Evolutionary conservation across 2,797 vertebrate species (phyloP).

Genomic region (Platyrinchus mystaceus): DNA sequence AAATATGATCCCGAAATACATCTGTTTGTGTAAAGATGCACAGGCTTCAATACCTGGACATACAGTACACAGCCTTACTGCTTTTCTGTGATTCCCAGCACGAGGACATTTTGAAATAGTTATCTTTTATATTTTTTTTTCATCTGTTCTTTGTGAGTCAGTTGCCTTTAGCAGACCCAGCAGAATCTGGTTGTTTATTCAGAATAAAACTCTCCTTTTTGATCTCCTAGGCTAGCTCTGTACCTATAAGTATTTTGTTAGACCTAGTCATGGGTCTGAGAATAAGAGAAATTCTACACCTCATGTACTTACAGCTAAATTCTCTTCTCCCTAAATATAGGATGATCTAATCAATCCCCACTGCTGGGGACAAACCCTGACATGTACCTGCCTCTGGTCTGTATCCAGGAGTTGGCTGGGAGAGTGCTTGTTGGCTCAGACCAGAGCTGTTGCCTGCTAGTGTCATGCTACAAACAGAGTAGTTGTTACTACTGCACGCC

Average conservation of each 20-base stretch:
- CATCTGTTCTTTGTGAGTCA: conserved; percentile 27
- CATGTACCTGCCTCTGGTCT: background rate
- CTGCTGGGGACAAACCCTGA: background rate
- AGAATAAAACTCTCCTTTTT: conserved; percentile 54
- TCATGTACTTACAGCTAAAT: background rate
- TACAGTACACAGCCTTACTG: conserved; percentile 47
- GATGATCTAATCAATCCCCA: background rate
- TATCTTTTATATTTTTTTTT: background rate
- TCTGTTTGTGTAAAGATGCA: conserved; percentile 55
- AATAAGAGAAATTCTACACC: background rate
- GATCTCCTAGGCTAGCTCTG: background rate
- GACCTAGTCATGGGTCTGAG: background rate
- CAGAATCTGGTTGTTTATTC: conserved; percentile 58
- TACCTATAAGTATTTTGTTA: background rate
- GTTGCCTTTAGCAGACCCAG: background rate
- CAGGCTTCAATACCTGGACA: conserved; percentile 14
- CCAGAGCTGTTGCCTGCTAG: background rate
- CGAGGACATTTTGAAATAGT: background rate
- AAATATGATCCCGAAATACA: background rate
- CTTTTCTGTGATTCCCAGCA: conserved; percentile 49
- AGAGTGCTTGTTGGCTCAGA: background rate
- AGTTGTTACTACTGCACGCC: background rate
- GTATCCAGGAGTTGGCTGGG: background rate
- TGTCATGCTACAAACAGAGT: background rate
- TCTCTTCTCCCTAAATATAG: background rate